Evolutionary conservation across 2,113 vertebrate species (phyloP).

Genomic region (Etheostoma spectabile): DNA sequence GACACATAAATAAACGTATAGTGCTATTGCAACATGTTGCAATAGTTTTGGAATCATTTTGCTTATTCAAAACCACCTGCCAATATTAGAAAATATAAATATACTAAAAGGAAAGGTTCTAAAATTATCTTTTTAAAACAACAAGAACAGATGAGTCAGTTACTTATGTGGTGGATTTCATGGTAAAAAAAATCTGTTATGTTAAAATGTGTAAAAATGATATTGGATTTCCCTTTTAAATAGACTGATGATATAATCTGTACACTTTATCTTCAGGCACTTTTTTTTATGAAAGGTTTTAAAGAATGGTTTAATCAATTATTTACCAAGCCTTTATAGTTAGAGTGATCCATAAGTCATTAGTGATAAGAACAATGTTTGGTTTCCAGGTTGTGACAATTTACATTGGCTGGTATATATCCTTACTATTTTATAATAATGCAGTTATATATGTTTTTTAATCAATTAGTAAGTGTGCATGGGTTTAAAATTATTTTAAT

Average conservation of each 20-base stretch:
- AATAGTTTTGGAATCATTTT: not conserved
- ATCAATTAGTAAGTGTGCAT: not conserved
- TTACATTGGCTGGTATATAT: too few relatives aligned
- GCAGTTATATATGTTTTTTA: not conserved
- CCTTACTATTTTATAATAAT: not conserved
- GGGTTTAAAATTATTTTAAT: not conserved
- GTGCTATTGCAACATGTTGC: conserved; percentile 1
- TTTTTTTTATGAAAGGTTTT: not conserved
- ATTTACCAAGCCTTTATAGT: not conserved
- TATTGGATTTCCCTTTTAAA: not conserved
- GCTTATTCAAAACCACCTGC: not conserved
- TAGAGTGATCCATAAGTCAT: not conserved
- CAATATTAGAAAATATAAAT: not conserved
- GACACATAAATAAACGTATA: not conserved
- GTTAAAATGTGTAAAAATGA: not conserved
- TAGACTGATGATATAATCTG: not conserved
- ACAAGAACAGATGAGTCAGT: not conserved
- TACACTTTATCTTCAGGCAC: not conserved
- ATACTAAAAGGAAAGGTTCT: not conserved
- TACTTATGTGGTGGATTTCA: not conserved
- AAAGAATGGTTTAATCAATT: not conserved
- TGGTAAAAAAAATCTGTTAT: not conserved
- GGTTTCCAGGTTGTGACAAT: conserved; percentile 1
- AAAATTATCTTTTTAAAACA: not conserved
- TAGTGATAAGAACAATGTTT: not conserved